Conservation (phyloP, 2,113 vertebrate genomes). For the Oncorhynchus clarkii region DNA sequence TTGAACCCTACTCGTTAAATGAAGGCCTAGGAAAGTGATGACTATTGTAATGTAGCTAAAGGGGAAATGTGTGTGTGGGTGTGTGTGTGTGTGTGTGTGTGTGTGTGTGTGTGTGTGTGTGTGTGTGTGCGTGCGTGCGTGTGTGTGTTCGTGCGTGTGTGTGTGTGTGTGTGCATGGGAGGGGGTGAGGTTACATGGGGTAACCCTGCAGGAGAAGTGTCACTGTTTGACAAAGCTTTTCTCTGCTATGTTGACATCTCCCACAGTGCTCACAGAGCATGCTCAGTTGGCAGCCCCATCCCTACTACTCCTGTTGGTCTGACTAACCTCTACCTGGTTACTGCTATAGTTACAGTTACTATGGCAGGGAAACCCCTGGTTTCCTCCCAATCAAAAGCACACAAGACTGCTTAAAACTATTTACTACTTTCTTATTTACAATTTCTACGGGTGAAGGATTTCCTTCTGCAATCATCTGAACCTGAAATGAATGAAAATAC, state of each 20-base stretch:
- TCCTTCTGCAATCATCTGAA: too few species aligned
- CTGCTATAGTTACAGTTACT: neutral
- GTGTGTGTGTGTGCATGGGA: neutral
- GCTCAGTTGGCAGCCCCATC: neutral
- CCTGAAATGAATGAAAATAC: too few species aligned
- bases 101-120: constrained; percentile 16
- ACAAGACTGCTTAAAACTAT: neutral
- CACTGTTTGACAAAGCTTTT: constrained; percentile 2
- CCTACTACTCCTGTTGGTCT: neutral
- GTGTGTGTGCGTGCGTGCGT: neutral
- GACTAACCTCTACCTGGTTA: neutral
- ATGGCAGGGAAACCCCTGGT: neutral
- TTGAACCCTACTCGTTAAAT: neutral
- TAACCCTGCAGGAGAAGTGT: neutral
- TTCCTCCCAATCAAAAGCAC: neutral
- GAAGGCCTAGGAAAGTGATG: neutral
- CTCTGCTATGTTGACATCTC: neutral
- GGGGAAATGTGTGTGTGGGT: neutral
- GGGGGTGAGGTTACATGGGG: neutral
- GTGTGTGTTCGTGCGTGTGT: neutral
- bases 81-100: constrained; percentile 3
- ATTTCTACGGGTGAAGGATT: too few species aligned
- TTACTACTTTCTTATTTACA: too few species aligned
- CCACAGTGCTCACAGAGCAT: neutral
- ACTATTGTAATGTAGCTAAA: neutral